Percentiles rank a stretch among this genome's conserved stretches.
phyloP scores from a whole-genome alignment of 2,797 vertebrate species.

The Oryzias sinensis region DNA sequence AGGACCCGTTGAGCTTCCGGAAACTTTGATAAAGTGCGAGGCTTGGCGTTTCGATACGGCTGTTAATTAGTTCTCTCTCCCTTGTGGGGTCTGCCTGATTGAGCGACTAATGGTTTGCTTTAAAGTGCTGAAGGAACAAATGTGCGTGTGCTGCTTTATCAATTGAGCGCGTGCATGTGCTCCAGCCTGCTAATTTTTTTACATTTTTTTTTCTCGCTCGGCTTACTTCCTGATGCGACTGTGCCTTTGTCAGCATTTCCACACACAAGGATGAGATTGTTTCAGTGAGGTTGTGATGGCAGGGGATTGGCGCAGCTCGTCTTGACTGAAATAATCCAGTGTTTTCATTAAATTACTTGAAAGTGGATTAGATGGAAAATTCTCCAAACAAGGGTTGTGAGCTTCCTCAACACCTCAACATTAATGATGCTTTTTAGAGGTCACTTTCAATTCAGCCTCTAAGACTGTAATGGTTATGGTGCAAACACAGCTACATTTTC shows the following conservation, averaged over 20 bases:
- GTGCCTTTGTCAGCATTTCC: slow-evolving; percentile 47
- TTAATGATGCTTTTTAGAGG: slow-evolving; percentile 6
- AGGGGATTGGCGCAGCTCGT: slow-evolving; percentile 31
- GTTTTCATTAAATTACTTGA: slow-evolving; percentile 56
- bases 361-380: slow-evolving; percentile 57
- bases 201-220: slow-evolving; percentile 31
- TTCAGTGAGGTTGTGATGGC: slow-evolving; percentile 41
- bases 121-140: slow-evolving; percentile 68
- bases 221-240: slow-evolving; percentile 39
- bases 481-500: slow-evolving; percentile 7
- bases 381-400: neutral
- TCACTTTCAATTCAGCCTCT: slow-evolving; percentile 28
- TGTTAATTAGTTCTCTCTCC: slow-evolving; percentile 74
- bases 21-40: slow-evolving; percentile 71
- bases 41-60: slow-evolving; percentile 63
- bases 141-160: slow-evolving; percentile 33
- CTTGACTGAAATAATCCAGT: slow-evolving; percentile 53
- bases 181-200: slow-evolving; percentile 57
- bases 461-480: neutral
- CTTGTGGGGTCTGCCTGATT: slow-evolving; percentile 68
- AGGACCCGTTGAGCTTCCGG: slow-evolving; percentile 47
- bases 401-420: neutral
- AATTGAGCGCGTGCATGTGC: slow-evolving; percentile 27
- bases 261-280: slow-evolving; percentile 38
- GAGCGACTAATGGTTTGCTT: slow-evolving; percentile 74